Conservation (phyloP, 2,888 invertebrate species). For the Cataglyphis altisquamis region DNA sequence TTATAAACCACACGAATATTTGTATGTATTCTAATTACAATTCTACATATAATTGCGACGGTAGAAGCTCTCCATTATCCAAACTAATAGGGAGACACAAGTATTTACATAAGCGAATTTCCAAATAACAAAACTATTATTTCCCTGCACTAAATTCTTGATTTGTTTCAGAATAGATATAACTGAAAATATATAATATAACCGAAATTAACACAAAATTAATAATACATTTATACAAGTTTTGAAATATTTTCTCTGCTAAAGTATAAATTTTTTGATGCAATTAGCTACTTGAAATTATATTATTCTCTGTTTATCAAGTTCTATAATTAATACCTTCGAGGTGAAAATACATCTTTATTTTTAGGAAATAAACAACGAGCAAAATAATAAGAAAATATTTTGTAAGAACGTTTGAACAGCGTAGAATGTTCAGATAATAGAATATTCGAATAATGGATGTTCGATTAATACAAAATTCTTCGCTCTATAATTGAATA, state of each 20-base stretch:
- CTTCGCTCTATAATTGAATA: constrained; percentile 31
- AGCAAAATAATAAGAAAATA: constrained; percentile 33
- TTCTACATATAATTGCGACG: background rate
- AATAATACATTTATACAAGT: background rate
- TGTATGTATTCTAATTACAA: constrained; percentile 21
- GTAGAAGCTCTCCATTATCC: constrained; percentile 31
- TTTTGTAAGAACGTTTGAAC: constrained; percentile 3
- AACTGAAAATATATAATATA: background rate
- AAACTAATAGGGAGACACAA: constrained; percentile 15
- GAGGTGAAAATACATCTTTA: constrained; percentile 9
- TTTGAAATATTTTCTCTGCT: background rate
- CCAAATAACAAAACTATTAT: background rate
- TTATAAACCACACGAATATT: background rate
- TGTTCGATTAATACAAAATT: constrained; percentile 27
- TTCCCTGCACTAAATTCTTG: background rate
- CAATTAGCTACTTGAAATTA: constrained; percentile 17
- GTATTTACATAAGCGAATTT: constrained; percentile 32
- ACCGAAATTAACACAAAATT: background rate
- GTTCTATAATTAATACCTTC: background rate
- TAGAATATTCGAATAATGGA: constrained; percentile 48
- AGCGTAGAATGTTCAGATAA: constrained; percentile 15
- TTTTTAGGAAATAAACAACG: constrained; percentile 13
- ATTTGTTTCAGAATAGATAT: background rate
- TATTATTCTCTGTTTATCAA: constrained; percentile 11
- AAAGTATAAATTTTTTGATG: background rate